A percentile compares a stretch with the other conserved stretches of the same genome.
Conservation (phyloP, 2,113 vertebrate genomes). For the Pygoscelis adeliae region DNA sequence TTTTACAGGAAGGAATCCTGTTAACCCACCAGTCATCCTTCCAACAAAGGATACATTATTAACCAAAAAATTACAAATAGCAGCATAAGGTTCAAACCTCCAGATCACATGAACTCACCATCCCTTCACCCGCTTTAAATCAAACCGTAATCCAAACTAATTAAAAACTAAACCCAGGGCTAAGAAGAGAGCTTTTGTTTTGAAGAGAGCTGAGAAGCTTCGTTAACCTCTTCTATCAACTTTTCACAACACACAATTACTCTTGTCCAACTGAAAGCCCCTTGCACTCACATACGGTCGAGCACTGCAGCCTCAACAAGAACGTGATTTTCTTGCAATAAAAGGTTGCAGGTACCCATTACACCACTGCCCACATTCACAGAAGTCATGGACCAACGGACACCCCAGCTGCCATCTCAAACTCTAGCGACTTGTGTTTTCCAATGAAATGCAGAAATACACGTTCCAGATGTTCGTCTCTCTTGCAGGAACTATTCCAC, state of each 20-base stretch:
- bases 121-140: slow-evolving; percentile 25
- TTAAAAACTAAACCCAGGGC: slow-evolving; percentile 68
- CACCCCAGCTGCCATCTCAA: background rate
- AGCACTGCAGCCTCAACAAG: background rate
- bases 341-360: background rate
- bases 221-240: slow-evolving; percentile 49
- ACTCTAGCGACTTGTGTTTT: background rate
- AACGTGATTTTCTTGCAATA: background rate
- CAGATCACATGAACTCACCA: slow-evolving; percentile 43
- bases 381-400: background rate
- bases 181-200: slow-evolving; percentile 57
- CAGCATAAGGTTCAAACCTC: slow-evolving; percentile 28
- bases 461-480: background rate
- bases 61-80: slow-evolving; percentile 34
- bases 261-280: background rate
- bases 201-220: slow-evolving; percentile 14
- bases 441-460: background rate
- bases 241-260: slow-evolving; percentile 7
- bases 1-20: background rate
- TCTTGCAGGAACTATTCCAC: background rate
- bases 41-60: slow-evolving; percentile 24
- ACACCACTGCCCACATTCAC: background rate
- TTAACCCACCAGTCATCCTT: background rate
- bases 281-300: background rate
- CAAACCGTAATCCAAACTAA: slow-evolving; percentile 71